Base-by-base conservation (phyloP, 2,888 invertebrate genomes). In the Drosophila hamatofila region DNA sequence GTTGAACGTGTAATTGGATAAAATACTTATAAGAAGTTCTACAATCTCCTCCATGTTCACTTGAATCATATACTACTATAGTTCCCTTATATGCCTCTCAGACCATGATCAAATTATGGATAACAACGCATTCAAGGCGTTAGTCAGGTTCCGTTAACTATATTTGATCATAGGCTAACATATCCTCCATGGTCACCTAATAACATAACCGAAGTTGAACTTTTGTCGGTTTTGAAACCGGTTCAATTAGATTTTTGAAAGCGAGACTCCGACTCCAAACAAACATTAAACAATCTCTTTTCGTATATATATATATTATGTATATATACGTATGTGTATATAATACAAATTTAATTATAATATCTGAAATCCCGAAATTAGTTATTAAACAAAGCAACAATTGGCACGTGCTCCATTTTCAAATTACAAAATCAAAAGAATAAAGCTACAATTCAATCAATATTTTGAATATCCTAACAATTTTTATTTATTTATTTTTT, bases 401-500 rank as follows among this genome's bases (percentile, higher is more conserved):
- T 21, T 42, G 14, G 23, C 7, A n/a, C 3, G 3, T 30, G 2
- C 16, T 23, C 16, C 51, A 23, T 16, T 46, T 25, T 7, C 8
- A 33, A 7, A 6, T 8, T 1, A 23, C 0, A 16, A 11, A n/a
- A 23, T 1, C 9, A 9, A 27, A n/a, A 9, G 0, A 9, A 16
- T 7, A 7, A 39, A 56, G 48, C 41, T 12, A n/a, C 68, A 33
- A 42, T 18, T 30, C n/a, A n/a, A 48, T 59, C 58, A 55, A 51
- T 75, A 75, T 67, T 78, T 78, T 87, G 89, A 84, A 84, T 89
- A 84, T 84, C 84, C 84, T 89, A 89, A 89, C 89, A 89, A 89
- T 84, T 89, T 83, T 78, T 65, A 81, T 77, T 82, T 67, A 14
- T 39, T 51, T n/a, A n/a, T n/a, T n/a, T 65, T 52, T 52, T 30